Evolutionary conservation across 2,113 vertebrate genomes (phyloP).

Genomic region (Gasterosteus nipponicus): DNA sequence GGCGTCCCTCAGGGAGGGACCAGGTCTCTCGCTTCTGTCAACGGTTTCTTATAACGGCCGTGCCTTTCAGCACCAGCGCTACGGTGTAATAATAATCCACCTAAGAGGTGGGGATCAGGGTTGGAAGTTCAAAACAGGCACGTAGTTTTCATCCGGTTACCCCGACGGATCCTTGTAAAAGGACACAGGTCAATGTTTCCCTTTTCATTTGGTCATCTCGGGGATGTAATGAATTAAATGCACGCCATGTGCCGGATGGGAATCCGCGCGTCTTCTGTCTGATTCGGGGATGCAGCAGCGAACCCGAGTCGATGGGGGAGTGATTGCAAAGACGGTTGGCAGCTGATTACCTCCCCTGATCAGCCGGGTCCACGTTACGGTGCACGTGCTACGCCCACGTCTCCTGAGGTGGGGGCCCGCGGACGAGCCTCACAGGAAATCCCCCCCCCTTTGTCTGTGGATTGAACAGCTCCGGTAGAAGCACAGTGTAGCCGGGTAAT

Average conservation of each 20-base stretch:
- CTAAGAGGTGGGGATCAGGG: not conserved
- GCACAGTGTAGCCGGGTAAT: not conserved
- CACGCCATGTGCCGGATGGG: not conserved
- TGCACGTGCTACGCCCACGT: not conserved
- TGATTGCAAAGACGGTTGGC: too few species aligned
- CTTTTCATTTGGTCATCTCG: not conserved
- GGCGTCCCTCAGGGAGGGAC: slow-evolving; percentile 20
- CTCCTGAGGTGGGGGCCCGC: not conserved
- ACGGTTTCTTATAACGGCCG: slow-evolving; percentile 3
- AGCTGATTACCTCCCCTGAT: not conserved
- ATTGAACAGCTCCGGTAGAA: not conserved
- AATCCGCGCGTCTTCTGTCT: too few species aligned
- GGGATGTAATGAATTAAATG: slow-evolving; percentile 25
- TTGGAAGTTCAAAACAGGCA: slow-evolving; percentile 46
- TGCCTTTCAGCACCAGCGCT: slow-evolving; percentile 17
- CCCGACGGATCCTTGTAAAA: slow-evolving; percentile 4
- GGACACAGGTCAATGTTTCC: slow-evolving; percentile 8
- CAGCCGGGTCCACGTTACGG: not conserved
- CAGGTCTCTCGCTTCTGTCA: slow-evolving; percentile 23
- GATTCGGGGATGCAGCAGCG: too few species aligned
- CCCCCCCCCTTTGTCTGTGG: not conserved
- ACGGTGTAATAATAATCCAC: slow-evolving; percentile 17
- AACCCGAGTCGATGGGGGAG: too few species aligned
- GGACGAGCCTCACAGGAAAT: not conserved
- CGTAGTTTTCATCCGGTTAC: slow-evolving; percentile 29